Base-by-base conservation (phyloP, 2,113 vertebrate genomes). In the Numida meleagris region DNA sequence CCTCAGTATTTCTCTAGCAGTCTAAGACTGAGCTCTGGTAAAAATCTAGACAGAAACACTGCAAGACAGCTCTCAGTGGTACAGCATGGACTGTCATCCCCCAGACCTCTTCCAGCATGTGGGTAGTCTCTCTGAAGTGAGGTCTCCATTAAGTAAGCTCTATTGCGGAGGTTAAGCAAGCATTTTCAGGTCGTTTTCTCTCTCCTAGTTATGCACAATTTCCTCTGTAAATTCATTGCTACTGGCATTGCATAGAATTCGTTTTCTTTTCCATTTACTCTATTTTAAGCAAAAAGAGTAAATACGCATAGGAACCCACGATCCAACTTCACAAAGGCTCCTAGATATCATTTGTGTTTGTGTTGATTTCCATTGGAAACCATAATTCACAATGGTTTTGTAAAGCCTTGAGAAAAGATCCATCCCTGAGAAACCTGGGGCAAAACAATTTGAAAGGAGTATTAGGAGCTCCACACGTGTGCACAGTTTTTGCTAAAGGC, bases 401-500 rank as follows among this genome's bases (percentile, higher is more conserved):
- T 27, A 67, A 40, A 0, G 1, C 19, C 34, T 53, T 48, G 40
- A 34, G n/a, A 62, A 62, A 82, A 76, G n/a, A 53, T 18, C 18
- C 1, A 0, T 43, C 53, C 36, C 18, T 24, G 42, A 33, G 16
- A 50, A 25, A 24, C 34, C 27, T 12, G 7, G 34, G 46, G 40
- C 27, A 82, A 82, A 82, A 45, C 14, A 14, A 23, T 38, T 33
- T 27, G 33, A 13, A 27, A 51, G 14, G n/a, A n/a, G n/a, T 31
- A 40, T 40, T 40, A 61, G n/a, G 21, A 70, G 62, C 0, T 0
- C 4, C 24, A 31, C 29, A 17, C 0, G 0, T 2, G 1, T 16
- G 20, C 46, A 23, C 46, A 46, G 8, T 55, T 76, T 63, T 70
- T 34, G 40, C 71, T 34, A 53, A 24, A 46, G 31, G 16, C 27